These are phyloP conservation scores for Pardosa pseudoannulata DNA, from an alignment of 2,888 invertebrate genomes.

Conservation along the genomic window DNA sequence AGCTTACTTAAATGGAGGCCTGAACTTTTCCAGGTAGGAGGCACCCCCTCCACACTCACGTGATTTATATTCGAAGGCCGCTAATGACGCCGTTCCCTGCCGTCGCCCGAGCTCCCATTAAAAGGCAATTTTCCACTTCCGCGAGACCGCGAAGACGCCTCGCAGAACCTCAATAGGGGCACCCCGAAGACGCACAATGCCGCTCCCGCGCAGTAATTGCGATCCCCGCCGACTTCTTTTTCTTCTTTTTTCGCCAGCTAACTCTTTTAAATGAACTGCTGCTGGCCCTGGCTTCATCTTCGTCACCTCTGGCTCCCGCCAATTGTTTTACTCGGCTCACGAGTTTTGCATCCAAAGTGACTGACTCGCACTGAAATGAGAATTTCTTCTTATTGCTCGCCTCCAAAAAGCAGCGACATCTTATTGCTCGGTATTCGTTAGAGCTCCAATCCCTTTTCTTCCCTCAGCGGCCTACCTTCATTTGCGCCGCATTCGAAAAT, in stretches of 20 bases:
- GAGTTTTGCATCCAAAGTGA: conserved; percentile 69
- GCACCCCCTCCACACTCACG: conserved; percentile 33
- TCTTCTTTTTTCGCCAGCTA: conserved; percentile 17
- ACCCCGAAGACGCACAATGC: conserved; percentile 51
- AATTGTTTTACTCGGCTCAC: conserved; percentile 62
- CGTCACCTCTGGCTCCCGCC: conserved; percentile 53
- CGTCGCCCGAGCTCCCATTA: conserved; percentile 67
- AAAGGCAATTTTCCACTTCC: conserved; percentile 73
- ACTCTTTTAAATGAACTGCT: conserved; percentile 56
- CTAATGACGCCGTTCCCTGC: conserved; percentile 63
- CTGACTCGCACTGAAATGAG: conserved; percentile 49
- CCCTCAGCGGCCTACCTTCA: no score
- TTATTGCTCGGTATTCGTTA: conserved; percentile 17
- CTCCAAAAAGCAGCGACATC: background rate
- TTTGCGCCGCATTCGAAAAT: no score
- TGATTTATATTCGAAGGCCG: conserved; percentile 25
- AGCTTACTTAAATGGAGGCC: conserved; percentile 60
- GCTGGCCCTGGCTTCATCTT: conserved; percentile 48
- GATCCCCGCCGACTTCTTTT: conserved; percentile 11
- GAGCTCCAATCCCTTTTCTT: no score
- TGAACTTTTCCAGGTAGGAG: conserved; percentile 59
- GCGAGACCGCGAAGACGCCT: conserved; percentile 52
- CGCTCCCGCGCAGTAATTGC: conserved; percentile 64
- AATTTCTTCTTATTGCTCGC: conserved; percentile 35
- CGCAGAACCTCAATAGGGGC: conserved; percentile 57